These are phyloP conservation scores for Pipra filicauda DNA, from an alignment of 2,113 vertebrate genomes.

Conservation along the genomic window DNA sequence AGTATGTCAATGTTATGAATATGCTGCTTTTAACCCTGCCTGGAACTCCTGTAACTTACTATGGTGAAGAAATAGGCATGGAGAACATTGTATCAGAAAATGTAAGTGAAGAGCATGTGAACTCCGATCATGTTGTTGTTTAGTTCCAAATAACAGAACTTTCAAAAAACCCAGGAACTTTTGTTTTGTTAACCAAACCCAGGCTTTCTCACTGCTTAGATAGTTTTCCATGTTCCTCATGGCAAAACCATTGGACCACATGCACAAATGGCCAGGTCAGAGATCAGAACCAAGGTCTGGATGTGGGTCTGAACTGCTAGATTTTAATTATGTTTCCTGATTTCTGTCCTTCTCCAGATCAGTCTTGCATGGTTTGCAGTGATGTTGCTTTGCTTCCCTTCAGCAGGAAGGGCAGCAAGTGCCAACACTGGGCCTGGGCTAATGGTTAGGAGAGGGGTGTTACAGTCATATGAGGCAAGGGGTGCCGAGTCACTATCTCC, in stretches of 20 bases:
- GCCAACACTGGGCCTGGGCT: not conserved
- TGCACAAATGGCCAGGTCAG: not conserved
- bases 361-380: not conserved
- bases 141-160: not conserved
- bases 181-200: not conserved
- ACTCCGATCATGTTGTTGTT: not conserved
- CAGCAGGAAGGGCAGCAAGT: not conserved
- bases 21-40: conserved; percentile 95
- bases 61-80: conserved; percentile 98
- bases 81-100: conserved; percentile 57
- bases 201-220: not conserved
- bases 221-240: not conserved
- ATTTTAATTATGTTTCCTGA: not conserved
- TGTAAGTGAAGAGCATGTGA: not conserved
- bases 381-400: not conserved
- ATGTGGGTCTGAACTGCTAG: not conserved
- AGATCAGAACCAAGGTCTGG: not conserved
- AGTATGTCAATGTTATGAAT: conserved; percentile 82
- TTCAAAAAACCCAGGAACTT: not conserved
- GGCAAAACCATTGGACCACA: not conserved
- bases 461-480: not conserved
- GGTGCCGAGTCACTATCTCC: rapidly evolving
- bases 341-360: not conserved
- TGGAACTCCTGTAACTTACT: conserved; percentile 92
- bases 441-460: not conserved